Conservation (phyloP, 2,797 vertebrate species). For the Betta splendens region DNA sequence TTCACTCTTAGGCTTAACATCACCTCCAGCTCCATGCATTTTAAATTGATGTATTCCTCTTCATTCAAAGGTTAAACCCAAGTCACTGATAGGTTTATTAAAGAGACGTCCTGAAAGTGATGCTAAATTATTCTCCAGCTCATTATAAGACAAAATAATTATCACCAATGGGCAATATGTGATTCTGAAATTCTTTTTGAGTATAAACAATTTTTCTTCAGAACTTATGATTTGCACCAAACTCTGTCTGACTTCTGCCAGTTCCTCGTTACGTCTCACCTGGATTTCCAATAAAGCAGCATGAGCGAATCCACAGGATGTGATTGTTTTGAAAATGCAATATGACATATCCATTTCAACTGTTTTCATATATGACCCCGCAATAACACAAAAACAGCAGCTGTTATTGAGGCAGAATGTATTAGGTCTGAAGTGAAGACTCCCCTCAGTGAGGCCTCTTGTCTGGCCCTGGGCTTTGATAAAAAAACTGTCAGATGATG, state of each 20-base stretch:
- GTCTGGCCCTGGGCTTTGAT: constrained; percentile 67
- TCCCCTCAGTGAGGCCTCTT: constrained; percentile 49
- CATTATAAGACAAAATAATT: constrained; percentile 58
- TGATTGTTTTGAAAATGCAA: constrained; percentile 31
- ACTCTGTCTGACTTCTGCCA: constrained; percentile 12
- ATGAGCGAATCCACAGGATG: constrained; percentile 5
- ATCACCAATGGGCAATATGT: constrained; percentile 51
- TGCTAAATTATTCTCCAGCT: constrained; percentile 62
- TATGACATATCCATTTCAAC: constrained; percentile 27
- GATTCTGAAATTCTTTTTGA: constrained; percentile 43
- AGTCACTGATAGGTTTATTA: constrained; percentile 69
- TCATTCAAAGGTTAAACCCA: constrained; percentile 66
- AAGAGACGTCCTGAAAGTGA: constrained; percentile 33
- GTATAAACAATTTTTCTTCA: constrained; percentile 26
- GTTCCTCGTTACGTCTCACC: constrained; percentile 8
- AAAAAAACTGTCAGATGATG: constrained; percentile 72
- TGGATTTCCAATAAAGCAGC: constrained; percentile 13
- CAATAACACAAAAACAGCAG: constrained; percentile 12
- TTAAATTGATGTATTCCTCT: constrained; percentile 55
- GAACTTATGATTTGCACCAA: constrained; percentile 24
- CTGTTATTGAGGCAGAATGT: constrained; percentile 38
- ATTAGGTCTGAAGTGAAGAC: constrained; percentile 40
- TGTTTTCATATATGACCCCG: constrained; percentile 9
- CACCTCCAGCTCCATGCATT: constrained; percentile 36
- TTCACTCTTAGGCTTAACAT: constrained; percentile 38